These are phyloP conservation scores for Pristionchus japonicus DNA, from an alignment of 2,888 invertebrate species.

Conservation along the genomic window DNA sequence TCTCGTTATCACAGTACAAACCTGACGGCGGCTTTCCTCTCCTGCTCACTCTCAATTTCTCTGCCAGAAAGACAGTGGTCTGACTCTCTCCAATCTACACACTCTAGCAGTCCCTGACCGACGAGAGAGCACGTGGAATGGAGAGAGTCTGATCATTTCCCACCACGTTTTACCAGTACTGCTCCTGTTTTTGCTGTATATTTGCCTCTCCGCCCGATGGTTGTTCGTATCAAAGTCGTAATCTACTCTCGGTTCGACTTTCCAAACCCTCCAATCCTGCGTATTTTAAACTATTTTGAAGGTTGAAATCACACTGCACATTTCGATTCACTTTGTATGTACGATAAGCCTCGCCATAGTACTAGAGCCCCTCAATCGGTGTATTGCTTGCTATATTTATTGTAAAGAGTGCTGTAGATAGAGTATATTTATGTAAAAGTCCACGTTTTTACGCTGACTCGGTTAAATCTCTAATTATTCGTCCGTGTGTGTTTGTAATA, in stretches of 20 bases:
- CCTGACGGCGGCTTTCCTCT: neutral
- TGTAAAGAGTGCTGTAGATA: conserved; percentile 30
- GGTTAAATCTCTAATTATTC: neutral
- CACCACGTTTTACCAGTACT: neutral
- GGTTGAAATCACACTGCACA: neutral
- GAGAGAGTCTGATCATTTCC: conserved; percentile 1
- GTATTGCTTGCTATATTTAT: neutral
- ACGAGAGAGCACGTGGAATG: neutral
- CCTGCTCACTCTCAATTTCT: neutral
- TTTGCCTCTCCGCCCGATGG: neutral
- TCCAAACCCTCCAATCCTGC: neutral
- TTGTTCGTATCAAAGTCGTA: neutral
- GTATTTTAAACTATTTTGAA: neutral
- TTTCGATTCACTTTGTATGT: neutral
- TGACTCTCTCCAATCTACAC: neutral
- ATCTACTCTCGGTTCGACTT: neutral
- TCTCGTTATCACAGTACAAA: neutral
- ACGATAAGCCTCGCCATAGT: neutral
- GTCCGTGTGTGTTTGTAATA: neutral
- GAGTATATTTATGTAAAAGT: conserved; percentile 5
- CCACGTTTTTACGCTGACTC: neutral
- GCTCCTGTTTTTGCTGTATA: neutral
- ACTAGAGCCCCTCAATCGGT: neutral
- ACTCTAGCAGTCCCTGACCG: neutral
- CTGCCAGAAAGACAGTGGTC: neutral